A percentile compares a stretch with the other conserved stretches of the same genome.
These are phyloP conservation scores for Ascaphus truei DNA, from an alignment of 2,113 vertebrate species.

Conservation along the genomic window DNA sequence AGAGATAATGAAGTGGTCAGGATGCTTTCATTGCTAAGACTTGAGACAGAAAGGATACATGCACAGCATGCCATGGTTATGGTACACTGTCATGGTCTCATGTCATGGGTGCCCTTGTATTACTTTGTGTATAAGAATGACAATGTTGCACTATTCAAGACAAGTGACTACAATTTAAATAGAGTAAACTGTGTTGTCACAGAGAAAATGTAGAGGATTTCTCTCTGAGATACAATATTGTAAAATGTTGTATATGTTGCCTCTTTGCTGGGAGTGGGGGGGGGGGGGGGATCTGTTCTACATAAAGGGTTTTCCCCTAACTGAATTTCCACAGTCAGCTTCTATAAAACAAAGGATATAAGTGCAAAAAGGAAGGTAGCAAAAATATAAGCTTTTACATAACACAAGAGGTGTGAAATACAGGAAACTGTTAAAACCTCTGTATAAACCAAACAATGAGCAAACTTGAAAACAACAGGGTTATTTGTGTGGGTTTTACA, in stretches of 20 bases:
- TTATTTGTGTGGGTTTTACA: constrained; percentile 37
- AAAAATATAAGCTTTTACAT: constrained; percentile 8
- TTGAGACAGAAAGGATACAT: background rate
- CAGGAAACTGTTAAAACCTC: constrained; percentile 13
- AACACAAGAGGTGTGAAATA: constrained; percentile 18
- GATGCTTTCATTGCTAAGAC: background rate
- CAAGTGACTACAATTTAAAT: too few species aligned
- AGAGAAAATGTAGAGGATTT: too few species aligned
- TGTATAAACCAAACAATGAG: constrained; percentile 24
- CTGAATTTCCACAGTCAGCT: background rate
- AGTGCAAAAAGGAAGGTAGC: constrained; percentile 5
- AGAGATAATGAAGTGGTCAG: background rate
- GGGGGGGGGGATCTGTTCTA: too few species aligned
- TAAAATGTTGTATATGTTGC: too few species aligned
- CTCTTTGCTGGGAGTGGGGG: too few species aligned
- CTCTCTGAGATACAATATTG: too few species aligned
- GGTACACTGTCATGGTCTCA: too few species aligned
- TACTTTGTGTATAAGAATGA: too few species aligned
- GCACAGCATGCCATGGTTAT: background rate
- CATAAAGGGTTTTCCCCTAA: background rate
- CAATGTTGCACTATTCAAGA: too few species aligned
- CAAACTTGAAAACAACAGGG: constrained; percentile 24
- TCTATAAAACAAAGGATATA: constrained; percentile 8
- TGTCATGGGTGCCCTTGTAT: too few species aligned
- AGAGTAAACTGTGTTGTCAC: too few species aligned